Percentiles rank a stretch among this genome's conserved stretches.
Evolutionary conservation across 92 coral and sea anemone genomes (phyloP).

Genomic region (Paramuricea clavata): DNA sequence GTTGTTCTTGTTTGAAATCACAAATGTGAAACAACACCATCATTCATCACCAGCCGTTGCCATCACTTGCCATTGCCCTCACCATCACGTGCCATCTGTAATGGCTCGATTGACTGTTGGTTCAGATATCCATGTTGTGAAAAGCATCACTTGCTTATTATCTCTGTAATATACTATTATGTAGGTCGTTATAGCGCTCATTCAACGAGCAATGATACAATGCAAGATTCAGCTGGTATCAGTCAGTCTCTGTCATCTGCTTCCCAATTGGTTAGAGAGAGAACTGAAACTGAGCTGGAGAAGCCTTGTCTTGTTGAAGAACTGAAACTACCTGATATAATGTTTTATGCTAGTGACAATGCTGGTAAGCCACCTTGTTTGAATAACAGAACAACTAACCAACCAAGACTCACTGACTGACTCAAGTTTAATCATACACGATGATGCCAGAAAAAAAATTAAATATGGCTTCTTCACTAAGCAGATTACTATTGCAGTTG

Average conservation of each 20-base stretch:
- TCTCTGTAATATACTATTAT: neutral
- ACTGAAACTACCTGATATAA: slow-evolving; percentile 91
- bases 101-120: too few species aligned
- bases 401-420: neutral
- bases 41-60: too few species aligned
- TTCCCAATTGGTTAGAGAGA: slow-evolving; percentile 2
- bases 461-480: too few species aligned
- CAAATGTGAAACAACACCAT: too few species aligned
- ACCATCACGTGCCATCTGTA: too few species aligned
- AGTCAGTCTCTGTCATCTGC: neutral
- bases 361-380: neutral
- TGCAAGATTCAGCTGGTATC: neutral
- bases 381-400: neutral
- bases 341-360: slow-evolving; percentile 68
- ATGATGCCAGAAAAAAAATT: too few species aligned
- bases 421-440: too few species aligned
- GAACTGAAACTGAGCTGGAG: slow-evolving; percentile 50
- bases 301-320: slow-evolving; percentile 78
- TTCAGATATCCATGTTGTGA: too few species aligned
- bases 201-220: neutral
- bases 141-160: too few species aligned
- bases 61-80: too few species aligned
- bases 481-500: too few species aligned
- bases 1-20: too few species aligned
- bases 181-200: slow-evolving; percentile 9